These are phyloP conservation scores for Suricata suricatta DNA, from an alignment of 2,113 vertebrate genomes.

Conservation along the genomic window DNA sequence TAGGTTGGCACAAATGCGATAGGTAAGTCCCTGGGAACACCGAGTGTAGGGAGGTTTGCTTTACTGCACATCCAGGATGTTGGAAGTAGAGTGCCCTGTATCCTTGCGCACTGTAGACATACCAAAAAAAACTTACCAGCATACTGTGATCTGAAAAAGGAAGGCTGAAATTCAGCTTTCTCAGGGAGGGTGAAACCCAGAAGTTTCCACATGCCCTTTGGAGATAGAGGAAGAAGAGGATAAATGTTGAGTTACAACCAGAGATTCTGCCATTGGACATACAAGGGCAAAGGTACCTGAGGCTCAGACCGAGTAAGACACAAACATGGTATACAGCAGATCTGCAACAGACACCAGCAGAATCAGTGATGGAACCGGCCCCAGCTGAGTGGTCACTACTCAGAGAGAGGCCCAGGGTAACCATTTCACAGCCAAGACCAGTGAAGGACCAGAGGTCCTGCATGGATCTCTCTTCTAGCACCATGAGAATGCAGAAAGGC, in stretches of 20 bases:
- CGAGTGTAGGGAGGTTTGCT: too few relatives aligned
- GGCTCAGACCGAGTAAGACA: not conserved
- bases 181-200: not conserved
- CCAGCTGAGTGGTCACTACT: not conserved
- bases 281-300: not conserved
- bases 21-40: not conserved
- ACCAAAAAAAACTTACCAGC: not conserved
- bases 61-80: not conserved
- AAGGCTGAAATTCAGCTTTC: not conserved
- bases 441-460: too few relatives aligned
- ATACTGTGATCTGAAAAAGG: not conserved
- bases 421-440: not conserved
- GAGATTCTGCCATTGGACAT: not conserved
- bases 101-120: not conserved
- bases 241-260: not conserved
- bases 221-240: not conserved
- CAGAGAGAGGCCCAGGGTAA: not conserved
- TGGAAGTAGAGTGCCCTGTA: not conserved
- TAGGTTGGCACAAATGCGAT: not conserved
- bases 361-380: too few relatives aligned
- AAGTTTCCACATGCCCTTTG: not conserved
- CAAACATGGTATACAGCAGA: rapidly evolving
- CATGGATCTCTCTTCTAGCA: too few relatives aligned
- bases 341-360: too few relatives aligned
- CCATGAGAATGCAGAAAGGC: not conserved